Evolutionary conservation across 1,140 invertebrate genomes (phyloP).

Genomic region (Drosophila oshimai): DNA sequence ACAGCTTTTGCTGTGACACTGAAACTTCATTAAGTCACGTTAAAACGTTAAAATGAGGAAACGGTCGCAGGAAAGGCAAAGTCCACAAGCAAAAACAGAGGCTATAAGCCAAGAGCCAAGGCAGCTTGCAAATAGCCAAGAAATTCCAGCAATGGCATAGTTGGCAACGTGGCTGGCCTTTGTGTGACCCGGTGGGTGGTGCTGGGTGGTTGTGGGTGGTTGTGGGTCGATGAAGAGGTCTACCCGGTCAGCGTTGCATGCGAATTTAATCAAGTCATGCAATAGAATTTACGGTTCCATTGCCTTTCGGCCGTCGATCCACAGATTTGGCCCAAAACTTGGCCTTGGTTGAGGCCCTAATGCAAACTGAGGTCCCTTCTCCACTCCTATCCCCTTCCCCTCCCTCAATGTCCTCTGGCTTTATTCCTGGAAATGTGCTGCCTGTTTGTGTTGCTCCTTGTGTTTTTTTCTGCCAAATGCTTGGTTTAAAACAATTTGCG

Average conservation of each 20-base stretch:
- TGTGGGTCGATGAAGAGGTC: neutral
- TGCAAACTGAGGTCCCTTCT: neutral
- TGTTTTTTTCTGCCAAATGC: slow-evolving; percentile 38
- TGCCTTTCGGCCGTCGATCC: slow-evolving; percentile 30
- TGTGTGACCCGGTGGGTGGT: slow-evolving; percentile 28
- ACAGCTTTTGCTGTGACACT: slow-evolving; percentile 56
- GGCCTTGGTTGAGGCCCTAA: slow-evolving; percentile 18
- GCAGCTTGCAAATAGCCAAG: slow-evolving; percentile 37
- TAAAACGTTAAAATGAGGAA: slow-evolving; percentile 63
- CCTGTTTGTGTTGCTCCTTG: slow-evolving; percentile 6
- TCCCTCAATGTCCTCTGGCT: neutral
- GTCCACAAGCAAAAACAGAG: slow-evolving; percentile 8
- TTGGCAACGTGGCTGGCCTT: slow-evolving; percentile 40
- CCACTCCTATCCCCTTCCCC: neutral
- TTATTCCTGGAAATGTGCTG: slow-evolving; percentile 6
- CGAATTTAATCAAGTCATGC: slow-evolving; percentile 82
- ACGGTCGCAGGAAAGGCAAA: slow-evolving; percentile 18
- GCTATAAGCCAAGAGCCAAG: neutral
- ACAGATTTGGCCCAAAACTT: slow-evolving; percentile 43
- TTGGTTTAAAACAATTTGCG: slow-evolving; percentile 69
- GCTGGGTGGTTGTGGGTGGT: neutral
- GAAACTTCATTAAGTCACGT: slow-evolving; percentile 80
- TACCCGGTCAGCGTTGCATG: slow-evolving; percentile 56
- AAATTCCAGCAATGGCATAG: slow-evolving; percentile 45
- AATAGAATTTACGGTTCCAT: slow-evolving; percentile 80